These are phyloP conservation scores for Drosophila lowei DNA, from an alignment of 1,140 invertebrate species.

Conservation along the genomic window DNA sequence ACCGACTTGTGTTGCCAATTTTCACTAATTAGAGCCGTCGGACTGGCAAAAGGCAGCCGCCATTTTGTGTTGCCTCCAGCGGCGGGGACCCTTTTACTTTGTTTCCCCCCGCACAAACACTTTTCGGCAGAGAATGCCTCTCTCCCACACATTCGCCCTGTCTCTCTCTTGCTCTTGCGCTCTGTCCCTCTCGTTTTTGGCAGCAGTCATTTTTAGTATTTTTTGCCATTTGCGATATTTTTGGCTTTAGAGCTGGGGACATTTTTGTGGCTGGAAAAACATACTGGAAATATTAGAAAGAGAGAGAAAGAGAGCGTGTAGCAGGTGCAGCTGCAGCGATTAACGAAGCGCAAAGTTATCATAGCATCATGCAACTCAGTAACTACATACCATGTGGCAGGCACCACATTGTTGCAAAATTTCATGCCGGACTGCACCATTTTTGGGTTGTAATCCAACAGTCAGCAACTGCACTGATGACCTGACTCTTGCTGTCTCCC, in stretches of 20 bases:
- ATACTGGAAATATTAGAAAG: conserved; percentile 31
- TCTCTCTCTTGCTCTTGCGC: background rate
- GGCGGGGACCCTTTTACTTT: background rate
- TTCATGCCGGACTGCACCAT: conserved; percentile 27
- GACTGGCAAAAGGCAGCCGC: conserved; percentile 58
- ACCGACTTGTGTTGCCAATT: conserved; percentile 78
- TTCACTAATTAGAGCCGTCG: conserved; percentile 71
- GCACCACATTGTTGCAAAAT: conserved; percentile 36
- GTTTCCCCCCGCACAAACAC: background rate
- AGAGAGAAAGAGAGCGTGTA: conserved; percentile 20
- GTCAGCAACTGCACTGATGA: conserved; percentile 20
- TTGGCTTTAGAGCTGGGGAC: conserved; percentile 11
- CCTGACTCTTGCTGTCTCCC: conserved; percentile 5
- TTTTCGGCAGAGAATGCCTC: too few relatives aligned
- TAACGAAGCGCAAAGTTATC: conserved; percentile 81
- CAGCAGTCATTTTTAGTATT: conserved; percentile 5
- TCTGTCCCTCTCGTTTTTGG: background rate
- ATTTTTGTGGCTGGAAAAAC: conserved; percentile 33
- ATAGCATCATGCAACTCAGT: conserved; percentile 51
- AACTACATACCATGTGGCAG: background rate
- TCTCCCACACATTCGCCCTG: background rate
- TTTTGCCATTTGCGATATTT: conserved; percentile 31
- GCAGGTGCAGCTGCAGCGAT: conserved; percentile 66
- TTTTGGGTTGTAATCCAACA: conserved; percentile 47
- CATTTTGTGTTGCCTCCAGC: conserved; percentile 53